A percentile compares a stretch with the other conserved stretches of the same genome.
These are phyloP conservation scores for Nymphalis io DNA, from an alignment of 1,140 invertebrate species.

Conservation along the genomic window DNA sequence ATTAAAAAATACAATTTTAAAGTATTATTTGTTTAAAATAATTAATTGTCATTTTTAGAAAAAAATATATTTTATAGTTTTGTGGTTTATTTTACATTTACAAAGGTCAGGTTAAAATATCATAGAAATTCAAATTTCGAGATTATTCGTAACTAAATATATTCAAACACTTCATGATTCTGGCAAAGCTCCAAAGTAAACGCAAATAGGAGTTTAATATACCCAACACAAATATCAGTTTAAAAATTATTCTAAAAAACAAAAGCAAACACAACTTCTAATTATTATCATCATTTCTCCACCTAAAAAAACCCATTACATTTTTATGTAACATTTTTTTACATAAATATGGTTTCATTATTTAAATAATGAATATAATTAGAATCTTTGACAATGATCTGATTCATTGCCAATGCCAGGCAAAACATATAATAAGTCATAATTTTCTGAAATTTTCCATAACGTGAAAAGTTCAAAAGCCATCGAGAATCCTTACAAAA, in stretches of 20 bases:
- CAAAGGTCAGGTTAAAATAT: background rate
- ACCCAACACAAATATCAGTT: background rate
- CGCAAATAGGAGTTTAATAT: background rate
- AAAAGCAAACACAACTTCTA: too few species aligned
- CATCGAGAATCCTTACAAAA: constrained; percentile 2
- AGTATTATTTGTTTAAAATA: too few species aligned
- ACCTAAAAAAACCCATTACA: too few species aligned
- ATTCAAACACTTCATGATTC: background rate
- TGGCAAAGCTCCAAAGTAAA: background rate
- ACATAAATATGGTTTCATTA: too few species aligned
- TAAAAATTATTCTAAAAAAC: background rate
- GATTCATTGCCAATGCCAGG: too few species aligned
- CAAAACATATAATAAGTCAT: background rate
- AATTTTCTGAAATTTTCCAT: constrained; percentile 8
- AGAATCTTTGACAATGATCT: too few species aligned
- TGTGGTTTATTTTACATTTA: background rate
- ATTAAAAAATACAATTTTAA: too few species aligned
- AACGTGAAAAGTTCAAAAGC: background rate
- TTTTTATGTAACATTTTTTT: too few species aligned
- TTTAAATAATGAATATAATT: too few species aligned
- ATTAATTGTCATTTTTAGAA: too few species aligned
- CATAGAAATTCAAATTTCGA: background rate
- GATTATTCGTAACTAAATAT: constrained; percentile 2
- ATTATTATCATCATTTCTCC: too few species aligned
- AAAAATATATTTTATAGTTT: too few species aligned